Evolutionary conservation across 2,888 invertebrate genomes (phyloP).

Genomic region (Crocallis elinguaria): DNA sequence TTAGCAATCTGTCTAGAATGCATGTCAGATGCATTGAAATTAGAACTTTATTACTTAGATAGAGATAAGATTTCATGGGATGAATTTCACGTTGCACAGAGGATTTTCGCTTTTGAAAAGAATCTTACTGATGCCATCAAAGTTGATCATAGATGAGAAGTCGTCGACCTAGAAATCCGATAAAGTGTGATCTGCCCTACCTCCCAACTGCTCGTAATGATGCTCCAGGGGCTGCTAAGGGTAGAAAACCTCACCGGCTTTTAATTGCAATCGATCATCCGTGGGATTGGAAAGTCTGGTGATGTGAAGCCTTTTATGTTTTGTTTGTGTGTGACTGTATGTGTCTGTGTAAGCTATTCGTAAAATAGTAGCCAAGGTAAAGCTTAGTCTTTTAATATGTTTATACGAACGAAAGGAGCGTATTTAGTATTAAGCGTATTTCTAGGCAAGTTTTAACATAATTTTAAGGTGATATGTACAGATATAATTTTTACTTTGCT

Average conservation of each 20-base stretch:
- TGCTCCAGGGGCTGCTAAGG: neutral
- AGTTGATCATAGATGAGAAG: constrained; percentile 9
- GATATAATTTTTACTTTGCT: no score
- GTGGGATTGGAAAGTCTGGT: constrained; percentile 13
- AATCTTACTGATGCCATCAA: neutral
- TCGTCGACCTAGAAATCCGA: constrained; percentile 5
- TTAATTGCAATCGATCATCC: constrained; percentile 24
- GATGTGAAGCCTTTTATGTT: constrained; percentile 1
- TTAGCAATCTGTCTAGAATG: no score
- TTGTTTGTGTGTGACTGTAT: no score
- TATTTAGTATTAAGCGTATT: no score
- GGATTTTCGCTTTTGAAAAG: neutral
- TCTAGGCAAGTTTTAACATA: no score
- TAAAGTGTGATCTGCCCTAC: constrained; percentile 5
- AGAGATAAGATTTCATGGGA: no score
- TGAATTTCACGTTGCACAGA: no score
- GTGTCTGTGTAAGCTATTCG: neutral
- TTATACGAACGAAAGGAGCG: no score
- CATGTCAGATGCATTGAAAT: no score
- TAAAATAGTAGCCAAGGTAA: neutral
- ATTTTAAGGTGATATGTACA: no score
- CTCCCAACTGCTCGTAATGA: constrained; percentile 11
- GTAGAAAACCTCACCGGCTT: constrained; percentile 3
- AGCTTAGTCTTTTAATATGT: neutral
- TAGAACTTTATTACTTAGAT: no score